Base-by-base conservation (phyloP, 2,888 invertebrate genomes). In the Anthrax anthrax region DNA sequence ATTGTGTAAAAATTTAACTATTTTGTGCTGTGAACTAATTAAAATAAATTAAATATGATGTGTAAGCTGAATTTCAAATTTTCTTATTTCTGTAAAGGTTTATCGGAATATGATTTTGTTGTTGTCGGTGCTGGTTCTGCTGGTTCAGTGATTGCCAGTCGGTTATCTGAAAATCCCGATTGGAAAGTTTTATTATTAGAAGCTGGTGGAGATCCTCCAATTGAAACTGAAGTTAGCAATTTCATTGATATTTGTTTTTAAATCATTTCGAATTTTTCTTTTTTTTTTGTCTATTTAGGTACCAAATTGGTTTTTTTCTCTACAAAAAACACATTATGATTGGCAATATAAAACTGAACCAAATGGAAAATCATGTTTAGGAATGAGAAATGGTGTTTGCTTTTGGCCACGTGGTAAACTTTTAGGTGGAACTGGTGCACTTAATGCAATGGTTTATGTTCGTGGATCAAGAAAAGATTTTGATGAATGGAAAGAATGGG, bases 81-180 rank as follows among this genome's bases (percentile, higher is more conserved):
- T n/a, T n/a, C n/a, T n/a, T n/a, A n/a, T n/a, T n/a, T n/a, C n/a
- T n/a, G n/a, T n/a, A n/a, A 32, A 32, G 29, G 29, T 32, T 32
- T 32, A 32, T 12, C 74, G 5, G 72, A 72, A 40, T 88, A 88
- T 57, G 88, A 89, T 62, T 88, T 87, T 56, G 74, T 88, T 8
- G 73, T 88, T 44, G 71, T 89, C 3, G 89, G 89, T 0, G 89
- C 77, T 1, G 91, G 90, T 1, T 81, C 85, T 2, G 88, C 85
- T 0, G 90, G 89, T 3, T 73, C 85, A 2, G 87, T 83, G 0
- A 51, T 91, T 46, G 90, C 90, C 0, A 81, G 78, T 53, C 72
- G 89, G 19, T 69, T 90, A 0, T 78, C 84, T 5, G 88, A 88
- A 65, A 79, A 81, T 55, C 69, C 76, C 0, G 66, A 76, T 18